phyloP scores from a whole-genome alignment of 2,888 invertebrate species.

The Eudasyphora cyanicolor region DNA sequence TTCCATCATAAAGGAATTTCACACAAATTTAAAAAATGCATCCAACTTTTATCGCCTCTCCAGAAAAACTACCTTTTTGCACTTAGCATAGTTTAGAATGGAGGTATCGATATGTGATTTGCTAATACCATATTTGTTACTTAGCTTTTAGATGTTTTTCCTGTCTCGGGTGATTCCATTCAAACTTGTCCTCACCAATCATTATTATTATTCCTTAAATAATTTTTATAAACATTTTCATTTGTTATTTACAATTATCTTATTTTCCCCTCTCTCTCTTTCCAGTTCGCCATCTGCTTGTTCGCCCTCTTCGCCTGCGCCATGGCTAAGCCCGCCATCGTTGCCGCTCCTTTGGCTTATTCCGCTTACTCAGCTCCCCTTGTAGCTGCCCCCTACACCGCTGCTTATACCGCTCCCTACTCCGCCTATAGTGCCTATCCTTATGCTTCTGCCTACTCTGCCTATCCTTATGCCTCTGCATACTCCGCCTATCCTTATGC shows the following conservation, averaged over 20 bases:
- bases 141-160: too few relatives aligned
- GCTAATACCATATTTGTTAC: too few relatives aligned
- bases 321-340: conserved; percentile 79
- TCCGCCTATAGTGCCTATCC: conserved; percentile 77
- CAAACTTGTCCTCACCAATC: not conserved
- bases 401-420: conserved; percentile 74
- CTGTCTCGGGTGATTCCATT: not conserved
- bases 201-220: not conserved
- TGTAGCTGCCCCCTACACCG: conserved; percentile 72
- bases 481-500: conserved; percentile 71
- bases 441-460: conserved; percentile 74
- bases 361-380: conserved; percentile 73
- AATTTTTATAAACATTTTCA: not conserved
- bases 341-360: conserved; percentile 83
- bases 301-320: conserved; percentile 78
- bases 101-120: too few relatives aligned
- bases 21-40: too few relatives aligned
- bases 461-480: conserved; percentile 73
- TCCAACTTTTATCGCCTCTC: too few relatives aligned
- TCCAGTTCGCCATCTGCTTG: conserved; percentile 78
- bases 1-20: too few relatives aligned
- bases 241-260: not conserved
- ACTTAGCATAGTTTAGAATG: too few relatives aligned
- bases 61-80: too few relatives aligned
- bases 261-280: not conserved